Evolutionary conservation across 2,113 vertebrate species (phyloP), one percentile per base, ranked within the genome.

Genomic region (Macaca fascicularis): DNA sequence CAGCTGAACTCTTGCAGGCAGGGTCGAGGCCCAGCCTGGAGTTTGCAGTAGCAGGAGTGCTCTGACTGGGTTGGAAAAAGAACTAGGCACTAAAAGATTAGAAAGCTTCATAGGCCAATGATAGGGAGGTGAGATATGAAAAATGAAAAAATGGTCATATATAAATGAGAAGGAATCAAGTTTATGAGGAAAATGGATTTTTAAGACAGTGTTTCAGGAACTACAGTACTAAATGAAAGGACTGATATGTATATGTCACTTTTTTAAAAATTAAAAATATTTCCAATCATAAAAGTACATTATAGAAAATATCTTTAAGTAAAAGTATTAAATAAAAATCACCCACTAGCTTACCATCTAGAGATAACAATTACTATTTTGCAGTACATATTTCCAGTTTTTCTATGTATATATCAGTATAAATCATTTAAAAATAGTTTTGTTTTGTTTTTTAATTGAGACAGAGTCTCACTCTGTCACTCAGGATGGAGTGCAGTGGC

Each of bases 351-450:
- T 48, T 4, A 27, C 23, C 16, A 70, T 85, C 14, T 89, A 78
- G 79, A 96, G 75, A 72, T 89, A 89, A 32, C 55, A 86, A 69
- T 45, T 67, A 72, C 40, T 79, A 82, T 74, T 92, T 84, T 90
- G 38, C 72, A 72, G 50, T n/a, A 38, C 2, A 0, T 48, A 88
- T 64, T 94, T 93, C 61, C 35, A 48, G 7, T 48, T 57, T 85
- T 82, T 35, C 13, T 70, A 5, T 50, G n/a, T 55, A n/a, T 70
- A 0, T 45, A 13, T 94, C 13, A 22, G 13, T 61, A 38, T 52
- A 76, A 90, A 75, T 95, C 3, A 80, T 8, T 75, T 78, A 40
- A 61, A 69, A 76, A 10, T 16, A 7, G 5, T 78, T 70, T 84
- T 64, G 27, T 30, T 64, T 6, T 64, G 4, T 64, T 64, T 64